phyloP scores from a whole-genome alignment of 2,888 invertebrate species.

The Scaeva pyrastri region DNA sequence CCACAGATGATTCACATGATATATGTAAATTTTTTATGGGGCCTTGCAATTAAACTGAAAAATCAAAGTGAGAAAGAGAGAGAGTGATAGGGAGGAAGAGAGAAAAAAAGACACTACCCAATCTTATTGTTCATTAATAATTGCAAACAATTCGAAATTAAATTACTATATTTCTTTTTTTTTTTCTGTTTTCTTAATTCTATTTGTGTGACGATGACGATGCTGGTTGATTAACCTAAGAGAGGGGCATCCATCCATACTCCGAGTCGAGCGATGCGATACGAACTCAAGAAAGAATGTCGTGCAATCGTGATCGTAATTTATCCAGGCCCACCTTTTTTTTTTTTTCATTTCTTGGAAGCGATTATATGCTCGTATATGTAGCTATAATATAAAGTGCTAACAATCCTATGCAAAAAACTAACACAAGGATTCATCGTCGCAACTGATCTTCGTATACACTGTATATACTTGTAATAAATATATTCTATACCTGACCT shows the following conservation, averaged over 20 bases:
- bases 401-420: constrained; percentile 69
- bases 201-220: constrained; percentile 22
- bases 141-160: constrained; percentile 64
- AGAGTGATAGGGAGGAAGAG: background rate
- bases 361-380: constrained; percentile 33
- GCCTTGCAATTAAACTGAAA: constrained; percentile 44
- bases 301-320: constrained; percentile 72
- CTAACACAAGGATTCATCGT: constrained; percentile 60
- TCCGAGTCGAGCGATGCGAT: background rate
- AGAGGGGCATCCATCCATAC: constrained; percentile 1
- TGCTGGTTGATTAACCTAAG: constrained; percentile 43
- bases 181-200: constrained; percentile 25
- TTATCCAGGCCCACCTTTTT: constrained; percentile 65
- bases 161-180: constrained; percentile 50
- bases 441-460: constrained; percentile 33
- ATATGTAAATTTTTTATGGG: background rate
- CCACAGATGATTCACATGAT: constrained; percentile 56
- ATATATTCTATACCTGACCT: background rate
- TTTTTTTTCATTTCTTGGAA: constrained; percentile 32
- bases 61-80: constrained; percentile 11
- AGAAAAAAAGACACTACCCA: background rate
- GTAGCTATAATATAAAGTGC: constrained; percentile 36
- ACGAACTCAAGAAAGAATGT: constrained; percentile 52
- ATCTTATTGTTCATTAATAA: constrained; percentile 59
- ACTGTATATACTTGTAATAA: background rate